phyloP scores from a whole-genome alignment of 2,797 vertebrate genomes.

The Myiotriccus ornatus region DNA sequence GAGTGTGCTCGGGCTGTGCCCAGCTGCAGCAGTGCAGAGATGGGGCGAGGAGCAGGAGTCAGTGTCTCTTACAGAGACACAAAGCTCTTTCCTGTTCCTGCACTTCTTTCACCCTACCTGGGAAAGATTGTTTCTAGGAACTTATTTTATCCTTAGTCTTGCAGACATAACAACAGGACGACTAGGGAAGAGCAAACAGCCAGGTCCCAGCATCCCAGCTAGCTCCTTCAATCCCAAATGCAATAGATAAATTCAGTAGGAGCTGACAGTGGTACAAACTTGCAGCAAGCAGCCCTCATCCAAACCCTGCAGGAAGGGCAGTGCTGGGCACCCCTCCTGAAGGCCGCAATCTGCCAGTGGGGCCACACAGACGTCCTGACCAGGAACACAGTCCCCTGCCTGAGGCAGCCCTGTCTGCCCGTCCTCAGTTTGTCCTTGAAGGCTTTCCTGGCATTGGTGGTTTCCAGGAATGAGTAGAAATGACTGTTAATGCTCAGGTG shows the following conservation, averaged over 20 bases:
- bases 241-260: background rate
- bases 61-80: too few relatives aligned
- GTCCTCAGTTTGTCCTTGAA: background rate
- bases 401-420: background rate
- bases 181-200: background rate
- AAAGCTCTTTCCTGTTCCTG: too few relatives aligned
- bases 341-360: background rate
- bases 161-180: background rate
- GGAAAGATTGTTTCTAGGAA: background rate
- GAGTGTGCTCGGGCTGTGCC: background rate
- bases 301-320: background rate
- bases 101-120: background rate
- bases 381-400: too few relatives aligned
- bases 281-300: background rate
- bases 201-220: background rate
- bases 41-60: accelerated
- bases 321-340: background rate
- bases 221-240: background rate
- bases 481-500: background rate
- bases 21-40: background rate
- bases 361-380: background rate
- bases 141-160: background rate
- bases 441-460: background rate
- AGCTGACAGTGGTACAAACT: background rate
- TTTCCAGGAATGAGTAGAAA: background rate